Conservation (phyloP, 2,113 vertebrate species). For the Cercocebus atys region DNA sequence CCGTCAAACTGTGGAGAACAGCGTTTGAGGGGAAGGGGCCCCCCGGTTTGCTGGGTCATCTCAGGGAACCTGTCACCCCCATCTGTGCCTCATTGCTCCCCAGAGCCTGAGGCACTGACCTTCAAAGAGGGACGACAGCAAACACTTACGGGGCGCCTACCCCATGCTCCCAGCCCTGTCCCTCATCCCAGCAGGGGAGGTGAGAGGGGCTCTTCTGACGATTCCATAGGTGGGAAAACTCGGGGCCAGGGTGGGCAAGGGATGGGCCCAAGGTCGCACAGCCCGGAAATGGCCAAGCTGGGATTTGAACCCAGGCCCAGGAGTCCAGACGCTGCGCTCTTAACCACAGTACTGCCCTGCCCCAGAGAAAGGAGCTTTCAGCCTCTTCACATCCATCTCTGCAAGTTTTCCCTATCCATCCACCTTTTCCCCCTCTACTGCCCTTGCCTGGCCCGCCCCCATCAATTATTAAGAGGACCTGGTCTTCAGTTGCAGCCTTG, state of each 20-base stretch:
- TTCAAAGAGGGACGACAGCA: background rate
- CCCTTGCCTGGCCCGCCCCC: background rate
- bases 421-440: no score
- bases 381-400: background rate
- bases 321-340: background rate
- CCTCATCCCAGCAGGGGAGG: no score
- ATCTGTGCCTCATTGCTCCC: background rate
- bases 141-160: background rate
- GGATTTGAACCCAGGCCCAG: background rate
- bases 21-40: background rate
- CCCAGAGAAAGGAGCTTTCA: background rate
- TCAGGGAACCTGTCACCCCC: no score
- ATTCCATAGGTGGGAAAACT: background rate
- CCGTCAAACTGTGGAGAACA: background rate
- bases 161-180: background rate
- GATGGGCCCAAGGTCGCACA: background rate
- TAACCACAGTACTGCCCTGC: fast-evolving
- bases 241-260: background rate
- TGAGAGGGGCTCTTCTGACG: background rate
- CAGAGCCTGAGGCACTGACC: background rate
- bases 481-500: background rate
- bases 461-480: background rate
- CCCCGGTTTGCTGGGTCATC: background rate
- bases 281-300: background rate
- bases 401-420: background rate